These are phyloP conservation scores for Sturmia bella DNA, from an alignment of 2,888 invertebrate species.

Conservation along the genomic window DNA sequence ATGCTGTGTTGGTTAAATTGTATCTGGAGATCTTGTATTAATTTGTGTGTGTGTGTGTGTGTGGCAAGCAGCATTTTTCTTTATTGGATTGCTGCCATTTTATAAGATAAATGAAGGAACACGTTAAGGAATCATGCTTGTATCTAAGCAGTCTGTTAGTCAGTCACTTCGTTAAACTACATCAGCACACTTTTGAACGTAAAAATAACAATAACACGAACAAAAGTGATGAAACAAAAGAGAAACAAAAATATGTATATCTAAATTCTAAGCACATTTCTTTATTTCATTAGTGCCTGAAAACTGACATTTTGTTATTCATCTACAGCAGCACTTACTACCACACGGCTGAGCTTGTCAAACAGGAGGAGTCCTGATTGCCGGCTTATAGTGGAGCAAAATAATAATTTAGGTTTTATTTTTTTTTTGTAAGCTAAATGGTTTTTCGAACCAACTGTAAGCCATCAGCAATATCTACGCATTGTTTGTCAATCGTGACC, in stretches of 20 bases:
- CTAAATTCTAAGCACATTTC: slow-evolving; percentile 80
- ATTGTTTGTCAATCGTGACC: no score
- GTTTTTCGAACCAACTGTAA: no score
- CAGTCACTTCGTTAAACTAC: slow-evolving; percentile 50
- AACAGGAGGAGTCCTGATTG: slow-evolving; percentile 22
- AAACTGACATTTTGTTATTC: slow-evolving; percentile 70
- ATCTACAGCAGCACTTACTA: slow-evolving; percentile 34
- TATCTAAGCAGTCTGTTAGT: slow-evolving; percentile 54
- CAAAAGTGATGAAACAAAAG: slow-evolving; percentile 41
- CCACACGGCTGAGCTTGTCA: slow-evolving; percentile 21
- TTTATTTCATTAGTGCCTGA: slow-evolving; percentile 78
- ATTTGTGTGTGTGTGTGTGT: neutral
- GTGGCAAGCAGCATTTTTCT: slow-evolving; percentile 56
- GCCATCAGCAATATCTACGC: no score
- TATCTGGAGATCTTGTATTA: neutral
- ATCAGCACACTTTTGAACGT: slow-evolving; percentile 48
- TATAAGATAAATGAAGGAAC: slow-evolving; percentile 52
- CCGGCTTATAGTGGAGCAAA: slow-evolving; percentile 22
- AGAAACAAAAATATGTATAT: slow-evolving; percentile 76
- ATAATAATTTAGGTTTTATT: neutral
- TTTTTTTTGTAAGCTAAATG: no score
- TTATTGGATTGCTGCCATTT: slow-evolving; percentile 63
- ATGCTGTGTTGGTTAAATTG: neutral
- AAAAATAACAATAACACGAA: slow-evolving; percentile 45
- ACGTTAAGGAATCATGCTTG: slow-evolving; percentile 25